Base-by-base conservation (phyloP, 2,888 invertebrate species). In the Sminthurides aquaticus region DNA sequence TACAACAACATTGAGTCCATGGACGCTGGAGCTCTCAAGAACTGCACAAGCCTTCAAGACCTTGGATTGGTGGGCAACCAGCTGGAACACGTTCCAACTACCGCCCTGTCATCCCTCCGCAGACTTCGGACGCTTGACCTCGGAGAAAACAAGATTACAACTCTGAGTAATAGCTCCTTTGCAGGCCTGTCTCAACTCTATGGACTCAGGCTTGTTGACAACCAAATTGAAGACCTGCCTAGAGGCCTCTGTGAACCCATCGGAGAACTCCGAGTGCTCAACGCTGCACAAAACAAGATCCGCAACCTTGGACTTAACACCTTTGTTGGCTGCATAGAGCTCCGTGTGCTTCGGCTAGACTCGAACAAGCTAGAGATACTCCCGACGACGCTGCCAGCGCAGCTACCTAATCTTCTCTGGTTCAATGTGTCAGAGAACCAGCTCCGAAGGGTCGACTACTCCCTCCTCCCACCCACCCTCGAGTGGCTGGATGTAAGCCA, bases 401-500 rank as follows among this genome's bases (percentile, higher is more conserved):
- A 71, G 74, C 75, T 71, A 67, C 85, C 86, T 74, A 85, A 85
- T 70, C 84, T 90, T 66, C 85, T 87, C 73, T 89, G 88, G 88
- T 80, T 91, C 73, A 90, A 90, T 79, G 87, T 90, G 65, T 89
- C 89, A 59, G 86, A 87, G 79, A 90, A 90, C 79, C 85, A 85
- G 77, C 80, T 90, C 72, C 81, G 85, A 68, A 86, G 87, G 86
- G 89, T 90, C 79, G 90, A 90, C 80, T 90, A 88, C 76, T 87
- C 87, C 73, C 85, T 89, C 76, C 82, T 90, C 75, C 90, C 90
- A 18, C 78, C 82, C 1, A 87, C 86, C 76, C 81, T 90, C 55
- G 87, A 88, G 77, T 88, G 88, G 87, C 80, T 91, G 64, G 90
- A 90, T 78, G 86, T 90, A 82, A 89, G 89, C 77, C 84, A 86